Evolutionary conservation across 2,113 vertebrate genomes (phyloP).

Genomic region (Herpetotheres cachinnans): DNA sequence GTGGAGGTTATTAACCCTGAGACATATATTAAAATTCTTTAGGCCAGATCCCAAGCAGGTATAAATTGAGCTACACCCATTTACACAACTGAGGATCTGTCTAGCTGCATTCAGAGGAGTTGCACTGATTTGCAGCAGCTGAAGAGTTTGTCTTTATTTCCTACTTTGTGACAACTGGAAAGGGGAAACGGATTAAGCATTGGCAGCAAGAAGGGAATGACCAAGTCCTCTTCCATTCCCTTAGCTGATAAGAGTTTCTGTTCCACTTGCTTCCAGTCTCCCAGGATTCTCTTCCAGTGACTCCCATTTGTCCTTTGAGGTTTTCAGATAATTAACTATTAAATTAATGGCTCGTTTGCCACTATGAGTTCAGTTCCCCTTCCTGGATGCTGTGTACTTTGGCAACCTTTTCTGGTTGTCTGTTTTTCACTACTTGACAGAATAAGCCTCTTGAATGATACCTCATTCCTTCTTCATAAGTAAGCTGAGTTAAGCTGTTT

Average conservation of each 20-base stretch:
- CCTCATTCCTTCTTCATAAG: not conserved
- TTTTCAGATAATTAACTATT: conserved; percentile 24
- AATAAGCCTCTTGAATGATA: not conserved
- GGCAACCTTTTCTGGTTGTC: not conserved
- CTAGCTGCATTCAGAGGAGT: not conserved
- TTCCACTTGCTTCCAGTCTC: not conserved
- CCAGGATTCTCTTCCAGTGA: not conserved
- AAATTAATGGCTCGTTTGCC: conserved; percentile 33
- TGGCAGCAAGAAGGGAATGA: not conserved
- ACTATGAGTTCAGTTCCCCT: conserved; percentile 1
- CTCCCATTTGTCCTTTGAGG: conserved; percentile 35
- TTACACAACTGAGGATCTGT: not conserved
- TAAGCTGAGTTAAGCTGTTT: not conserved
- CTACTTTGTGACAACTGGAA: not conserved
- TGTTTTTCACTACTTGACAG: not conserved
- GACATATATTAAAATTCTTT: conserved; percentile 45
- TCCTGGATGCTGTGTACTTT: conserved; percentile 20
- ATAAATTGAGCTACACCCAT: conserved; percentile 34
- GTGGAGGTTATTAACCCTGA: conserved; percentile 34
- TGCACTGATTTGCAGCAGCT: not conserved
- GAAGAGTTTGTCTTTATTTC: not conserved
- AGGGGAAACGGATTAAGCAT: not conserved
- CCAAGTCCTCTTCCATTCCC: not conserved
- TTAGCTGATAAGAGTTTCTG: not conserved
- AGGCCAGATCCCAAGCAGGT: conserved; percentile 31